phyloP scores from a whole-genome alignment of 2,113 vertebrate genomes.

The Dolichallabes microphthalmus region DNA sequence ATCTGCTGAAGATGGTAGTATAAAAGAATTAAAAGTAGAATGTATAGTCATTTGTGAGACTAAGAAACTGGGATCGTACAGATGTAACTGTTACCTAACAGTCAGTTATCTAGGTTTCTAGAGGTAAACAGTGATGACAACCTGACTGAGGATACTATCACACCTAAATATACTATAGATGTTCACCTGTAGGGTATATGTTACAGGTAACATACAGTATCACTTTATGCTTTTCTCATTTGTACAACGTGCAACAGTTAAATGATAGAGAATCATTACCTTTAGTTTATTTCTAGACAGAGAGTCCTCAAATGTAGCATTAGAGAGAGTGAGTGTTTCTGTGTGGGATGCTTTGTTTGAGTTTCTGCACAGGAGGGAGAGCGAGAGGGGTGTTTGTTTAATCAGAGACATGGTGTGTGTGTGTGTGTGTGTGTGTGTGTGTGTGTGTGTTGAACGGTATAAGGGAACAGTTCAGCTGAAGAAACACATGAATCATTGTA shows the following conservation, averaged over 20 bases:
- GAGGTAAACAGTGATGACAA: not conserved
- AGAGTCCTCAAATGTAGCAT: not conserved
- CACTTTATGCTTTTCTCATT: not conserved
- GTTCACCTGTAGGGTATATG: not conserved
- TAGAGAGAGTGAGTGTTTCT: not conserved
- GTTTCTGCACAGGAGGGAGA: constrained; percentile 6
- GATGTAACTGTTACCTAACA: not conserved
- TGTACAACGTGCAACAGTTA: not conserved
- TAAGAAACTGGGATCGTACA: too few relatives aligned
- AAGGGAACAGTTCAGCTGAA: not conserved
- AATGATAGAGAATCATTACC: not conserved
- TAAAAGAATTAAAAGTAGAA: too few relatives aligned
- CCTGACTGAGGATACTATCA: not conserved
- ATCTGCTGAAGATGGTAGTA: too few relatives aligned
- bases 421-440: constrained; percentile 9
- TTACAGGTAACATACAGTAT: not conserved
- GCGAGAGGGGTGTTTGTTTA: constrained; percentile 13
- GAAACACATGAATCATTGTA: not conserved
- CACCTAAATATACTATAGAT: not conserved
- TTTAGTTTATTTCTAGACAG: not conserved
- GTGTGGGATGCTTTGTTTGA: constrained; percentile 11
- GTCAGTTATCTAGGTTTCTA: not conserved
- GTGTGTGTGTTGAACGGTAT: not conserved
- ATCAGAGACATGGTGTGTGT: not conserved
- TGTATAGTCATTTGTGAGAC: too few relatives aligned